phyloP scores from a whole-genome alignment of 2,797 vertebrate species.

The Brachyalestes nurse region DNA sequence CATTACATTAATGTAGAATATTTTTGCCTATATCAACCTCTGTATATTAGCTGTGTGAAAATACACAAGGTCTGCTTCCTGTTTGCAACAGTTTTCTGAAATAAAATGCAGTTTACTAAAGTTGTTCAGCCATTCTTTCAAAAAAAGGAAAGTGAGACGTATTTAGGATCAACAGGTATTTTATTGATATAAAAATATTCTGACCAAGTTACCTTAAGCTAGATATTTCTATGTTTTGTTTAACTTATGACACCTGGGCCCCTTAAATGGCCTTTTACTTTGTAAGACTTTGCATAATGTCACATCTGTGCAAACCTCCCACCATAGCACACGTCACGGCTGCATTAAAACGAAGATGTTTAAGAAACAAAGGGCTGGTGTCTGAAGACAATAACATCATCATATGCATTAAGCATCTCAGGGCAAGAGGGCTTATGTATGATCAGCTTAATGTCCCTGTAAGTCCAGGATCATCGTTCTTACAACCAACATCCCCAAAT shows the following conservation, averaged over 20 bases:
- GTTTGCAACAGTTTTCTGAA: neutral
- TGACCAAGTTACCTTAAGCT: slow-evolving; percentile 36
- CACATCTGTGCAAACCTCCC: slow-evolving; percentile 41
- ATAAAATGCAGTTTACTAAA: neutral
- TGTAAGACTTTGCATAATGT: slow-evolving; percentile 56
- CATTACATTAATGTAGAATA: slow-evolving; percentile 23
- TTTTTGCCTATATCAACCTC: neutral
- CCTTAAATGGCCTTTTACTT: slow-evolving; percentile 23
- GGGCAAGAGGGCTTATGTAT: neutral
- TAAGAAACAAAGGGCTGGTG: slow-evolving; percentile 24
- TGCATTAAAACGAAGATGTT: slow-evolving; percentile 3
- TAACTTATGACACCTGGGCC: slow-evolving; percentile 20
- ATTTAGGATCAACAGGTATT: slow-evolving; percentile 47
- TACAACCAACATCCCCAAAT: neutral
- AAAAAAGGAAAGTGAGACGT: slow-evolving; percentile 9
- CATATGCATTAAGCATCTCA: neutral
- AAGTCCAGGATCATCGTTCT: neutral
- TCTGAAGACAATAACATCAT: slow-evolving; percentile 15
- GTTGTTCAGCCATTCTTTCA: neutral
- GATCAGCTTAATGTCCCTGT: neutral
- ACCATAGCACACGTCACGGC: neutral
- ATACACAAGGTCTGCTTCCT: neutral
- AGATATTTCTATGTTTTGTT: slow-evolving; percentile 26
- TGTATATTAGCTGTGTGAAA: neutral
- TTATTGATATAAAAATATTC: slow-evolving; percentile 62